phyloP scores from a whole-genome alignment of 2,888 invertebrate genomes.

The Pterobdella sp. region DNA sequence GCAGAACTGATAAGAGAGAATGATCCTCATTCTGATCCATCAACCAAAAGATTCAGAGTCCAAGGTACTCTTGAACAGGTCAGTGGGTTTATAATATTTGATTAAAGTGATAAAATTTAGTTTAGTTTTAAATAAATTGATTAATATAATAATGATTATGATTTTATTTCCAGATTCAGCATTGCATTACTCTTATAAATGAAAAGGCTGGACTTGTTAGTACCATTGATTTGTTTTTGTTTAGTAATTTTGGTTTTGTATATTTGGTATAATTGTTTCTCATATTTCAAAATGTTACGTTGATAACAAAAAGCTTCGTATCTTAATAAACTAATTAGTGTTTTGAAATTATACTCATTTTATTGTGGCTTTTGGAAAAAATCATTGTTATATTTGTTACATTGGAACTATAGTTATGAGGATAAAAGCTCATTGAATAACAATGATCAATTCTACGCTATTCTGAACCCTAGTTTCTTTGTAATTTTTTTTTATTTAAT shows the following conservation, averaged over 20 bases:
- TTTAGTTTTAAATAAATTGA: no score
- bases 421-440: no score
- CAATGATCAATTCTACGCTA: no score
- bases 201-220: slow-evolving; percentile 62
- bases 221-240: background rate
- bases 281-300: background rate
- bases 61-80: slow-evolving; percentile 70
- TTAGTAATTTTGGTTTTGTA: background rate
- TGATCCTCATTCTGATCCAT: slow-evolving; percentile 58
- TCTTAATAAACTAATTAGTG: no score
- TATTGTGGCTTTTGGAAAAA: no score
- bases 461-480: background rate
- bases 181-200: slow-evolving; percentile 87
- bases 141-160: background rate
- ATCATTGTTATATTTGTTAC: no score
- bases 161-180: slow-evolving; percentile 63
- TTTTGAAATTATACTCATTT: no score
- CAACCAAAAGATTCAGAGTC: slow-evolving; percentile 81
- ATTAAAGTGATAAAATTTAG: no score
- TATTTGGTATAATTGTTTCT: background rate
- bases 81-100: background rate
- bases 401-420: no score
- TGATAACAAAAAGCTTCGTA: background rate
- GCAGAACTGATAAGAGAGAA: slow-evolving; percentile 77
- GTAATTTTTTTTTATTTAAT: background rate